These are phyloP conservation scores for Resseliella maxima DNA, from an alignment of 2,888 invertebrate genomes.

Conservation along the genomic window DNA sequence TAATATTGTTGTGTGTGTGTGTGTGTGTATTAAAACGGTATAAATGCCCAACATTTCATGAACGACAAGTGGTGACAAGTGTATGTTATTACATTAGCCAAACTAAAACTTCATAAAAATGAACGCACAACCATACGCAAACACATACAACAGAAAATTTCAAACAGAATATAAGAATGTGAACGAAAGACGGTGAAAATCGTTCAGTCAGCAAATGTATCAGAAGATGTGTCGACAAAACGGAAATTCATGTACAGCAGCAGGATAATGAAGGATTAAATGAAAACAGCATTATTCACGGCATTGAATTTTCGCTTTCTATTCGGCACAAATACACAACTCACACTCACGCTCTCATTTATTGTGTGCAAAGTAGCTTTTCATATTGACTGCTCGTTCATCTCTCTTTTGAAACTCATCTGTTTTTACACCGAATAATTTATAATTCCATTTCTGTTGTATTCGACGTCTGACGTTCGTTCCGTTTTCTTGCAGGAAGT, in stretches of 20 bases:
- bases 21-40: background rate
- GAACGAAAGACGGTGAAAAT: background rate
- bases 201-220: slow-evolving; percentile 46
- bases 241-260: slow-evolving; percentile 45
- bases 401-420: slow-evolving; percentile 11
- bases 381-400: slow-evolving; percentile 33
- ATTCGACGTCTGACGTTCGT: background rate
- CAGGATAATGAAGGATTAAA: slow-evolving; percentile 48
- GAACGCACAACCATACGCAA: background rate
- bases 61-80: slow-evolving; percentile 48
- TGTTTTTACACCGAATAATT: slow-evolving; percentile 41
- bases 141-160: background rate
- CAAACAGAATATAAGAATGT: slow-evolving; percentile 31
- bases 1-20: background rate
- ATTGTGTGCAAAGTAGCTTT: background rate
- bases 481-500: background rate
- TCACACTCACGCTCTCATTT: background rate
- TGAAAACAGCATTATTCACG: slow-evolving; percentile 51
- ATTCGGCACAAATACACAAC: background rate
- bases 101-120: slow-evolving; percentile 29
- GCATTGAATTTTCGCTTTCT: slow-evolving; percentile 31
- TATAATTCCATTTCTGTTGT: slow-evolving; percentile 43
- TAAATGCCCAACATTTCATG: slow-evolving; percentile 20
- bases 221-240: slow-evolving; percentile 29
- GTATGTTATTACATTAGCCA: slow-evolving; percentile 48